Conservation (phyloP, 2,797 vertebrate species). For the Phaenicophaeus curvirostris region DNA sequence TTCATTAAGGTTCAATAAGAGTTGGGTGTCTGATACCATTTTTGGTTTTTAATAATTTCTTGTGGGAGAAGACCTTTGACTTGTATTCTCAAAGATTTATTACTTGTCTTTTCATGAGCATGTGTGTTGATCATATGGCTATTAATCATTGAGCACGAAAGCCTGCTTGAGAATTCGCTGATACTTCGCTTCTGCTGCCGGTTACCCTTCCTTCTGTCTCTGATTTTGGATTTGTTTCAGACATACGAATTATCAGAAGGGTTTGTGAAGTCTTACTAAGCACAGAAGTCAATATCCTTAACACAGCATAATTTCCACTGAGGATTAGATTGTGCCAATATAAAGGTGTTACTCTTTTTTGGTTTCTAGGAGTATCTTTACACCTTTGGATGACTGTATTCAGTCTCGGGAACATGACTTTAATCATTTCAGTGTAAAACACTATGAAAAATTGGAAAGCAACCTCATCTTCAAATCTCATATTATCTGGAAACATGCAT, state of each 20-base stretch:
- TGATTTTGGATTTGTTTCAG: constrained; percentile 1
- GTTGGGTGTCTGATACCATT: background rate
- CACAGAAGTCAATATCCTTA: constrained; percentile 11
- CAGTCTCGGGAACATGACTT: background rate
- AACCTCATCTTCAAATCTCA: background rate
- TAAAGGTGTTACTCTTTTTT: background rate
- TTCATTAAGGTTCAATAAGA: constrained; percentile 1
- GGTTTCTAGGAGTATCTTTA: background rate
- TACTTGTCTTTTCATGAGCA: background rate
- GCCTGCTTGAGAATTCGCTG: background rate
- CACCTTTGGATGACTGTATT: background rate
- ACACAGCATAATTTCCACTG: background rate
- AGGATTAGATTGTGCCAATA: background rate
- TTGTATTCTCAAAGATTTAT: background rate
- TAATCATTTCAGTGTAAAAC: background rate
- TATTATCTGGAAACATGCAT: accelerated
- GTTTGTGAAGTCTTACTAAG: background rate
- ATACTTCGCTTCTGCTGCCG: background rate
- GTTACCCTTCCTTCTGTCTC: background rate
- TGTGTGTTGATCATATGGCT: background rate
- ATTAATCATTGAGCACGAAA: constrained; percentile 30
- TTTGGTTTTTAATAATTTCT: background rate
- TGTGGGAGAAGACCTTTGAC: background rate
- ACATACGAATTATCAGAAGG: background rate
- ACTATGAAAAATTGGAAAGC: background rate